These are phyloP conservation scores for Caretta caretta DNA, from an alignment of 2,113 vertebrate genomes.

Conservation along the genomic window DNA sequence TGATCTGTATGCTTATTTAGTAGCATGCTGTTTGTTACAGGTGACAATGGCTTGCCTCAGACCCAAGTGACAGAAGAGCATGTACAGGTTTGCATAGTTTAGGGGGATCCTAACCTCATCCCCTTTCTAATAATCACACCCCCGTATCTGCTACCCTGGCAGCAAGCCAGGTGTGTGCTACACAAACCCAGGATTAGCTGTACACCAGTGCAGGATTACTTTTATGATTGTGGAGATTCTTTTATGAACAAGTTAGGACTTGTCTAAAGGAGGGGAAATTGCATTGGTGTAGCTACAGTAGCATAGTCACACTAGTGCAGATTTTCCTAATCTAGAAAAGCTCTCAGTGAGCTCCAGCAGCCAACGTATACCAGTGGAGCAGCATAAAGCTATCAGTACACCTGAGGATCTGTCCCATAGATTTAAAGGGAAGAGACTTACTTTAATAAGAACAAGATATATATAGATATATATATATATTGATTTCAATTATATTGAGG, in stretches of 20 bases:
- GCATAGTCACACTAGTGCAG: background rate
- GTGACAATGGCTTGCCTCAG: background rate
- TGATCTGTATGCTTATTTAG: rapidly evolving
- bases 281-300: rapidly evolving
- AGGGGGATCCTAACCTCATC: too few relatives aligned
- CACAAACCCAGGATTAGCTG: background rate
- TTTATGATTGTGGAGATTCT: background rate
- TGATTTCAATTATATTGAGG: background rate
- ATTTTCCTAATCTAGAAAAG: background rate
- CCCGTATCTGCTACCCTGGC: background rate
- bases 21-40: rapidly evolving
- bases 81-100: rapidly evolving
- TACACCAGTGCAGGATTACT: background rate
- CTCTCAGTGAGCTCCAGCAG: rapidly evolving
- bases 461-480: background rate
- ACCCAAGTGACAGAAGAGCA: rapidly evolving
- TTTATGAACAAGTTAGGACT: background rate
- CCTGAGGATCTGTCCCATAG: background rate
- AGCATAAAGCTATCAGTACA: rapidly evolving
- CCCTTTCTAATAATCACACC: too few relatives aligned
- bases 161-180: background rate
- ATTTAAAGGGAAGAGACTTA: background rate
- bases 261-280: rapidly evolving
- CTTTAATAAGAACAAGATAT: background rate
- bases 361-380: background rate